phyloP scores from a whole-genome alignment of 2,888 invertebrate genomes.

The Eilema sororculum region DNA sequence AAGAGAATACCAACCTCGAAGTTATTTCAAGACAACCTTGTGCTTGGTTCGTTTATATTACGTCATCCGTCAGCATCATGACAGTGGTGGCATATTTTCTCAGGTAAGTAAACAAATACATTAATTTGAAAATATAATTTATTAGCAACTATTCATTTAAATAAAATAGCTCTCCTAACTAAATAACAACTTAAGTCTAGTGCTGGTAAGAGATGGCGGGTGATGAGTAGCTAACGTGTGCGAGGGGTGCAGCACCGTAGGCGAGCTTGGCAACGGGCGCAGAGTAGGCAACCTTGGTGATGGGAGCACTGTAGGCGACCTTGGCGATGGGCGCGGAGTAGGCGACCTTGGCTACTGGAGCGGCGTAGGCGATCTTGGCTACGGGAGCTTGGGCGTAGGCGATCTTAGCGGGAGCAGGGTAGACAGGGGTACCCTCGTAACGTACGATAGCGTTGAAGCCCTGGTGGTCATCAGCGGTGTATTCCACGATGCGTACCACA shows the following conservation, averaged over 20 bases:
- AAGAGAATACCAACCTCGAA: too few species aligned
- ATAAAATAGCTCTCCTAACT: slow-evolving; percentile 51
- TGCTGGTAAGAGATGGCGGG: slow-evolving; percentile 77
- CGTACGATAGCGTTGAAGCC: slow-evolving; percentile 83
- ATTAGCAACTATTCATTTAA: slow-evolving; percentile 51
- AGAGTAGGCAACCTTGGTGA: slow-evolving; percentile 50
- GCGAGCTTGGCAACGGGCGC: slow-evolving; percentile 59
- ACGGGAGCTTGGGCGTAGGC: slow-evolving; percentile 51
- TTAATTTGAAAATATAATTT: slow-evolving; percentile 45
- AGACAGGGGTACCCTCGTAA: slow-evolving; percentile 74
- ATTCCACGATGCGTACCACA: slow-evolving; percentile 79
- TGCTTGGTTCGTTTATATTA: too few species aligned
- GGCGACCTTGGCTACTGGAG: slow-evolving; percentile 58
- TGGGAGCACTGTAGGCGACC: slow-evolving; percentile 52
- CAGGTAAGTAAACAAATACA: neutral
- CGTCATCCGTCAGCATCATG: neutral
- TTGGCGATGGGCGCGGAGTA: slow-evolving; percentile 56
- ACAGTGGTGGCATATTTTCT: neutral
- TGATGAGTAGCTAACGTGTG: slow-evolving; percentile 71
- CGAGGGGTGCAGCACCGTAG: slow-evolving; percentile 60
- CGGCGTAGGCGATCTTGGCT: slow-evolving; percentile 51
- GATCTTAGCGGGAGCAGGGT: slow-evolving; percentile 44
- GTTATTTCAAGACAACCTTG: too few species aligned
- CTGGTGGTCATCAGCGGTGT: slow-evolving; percentile 76
- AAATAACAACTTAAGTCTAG: slow-evolving; percentile 50